Conservation (phyloP, 2,113 vertebrate species). For the Crotalus tigris region DNA sequence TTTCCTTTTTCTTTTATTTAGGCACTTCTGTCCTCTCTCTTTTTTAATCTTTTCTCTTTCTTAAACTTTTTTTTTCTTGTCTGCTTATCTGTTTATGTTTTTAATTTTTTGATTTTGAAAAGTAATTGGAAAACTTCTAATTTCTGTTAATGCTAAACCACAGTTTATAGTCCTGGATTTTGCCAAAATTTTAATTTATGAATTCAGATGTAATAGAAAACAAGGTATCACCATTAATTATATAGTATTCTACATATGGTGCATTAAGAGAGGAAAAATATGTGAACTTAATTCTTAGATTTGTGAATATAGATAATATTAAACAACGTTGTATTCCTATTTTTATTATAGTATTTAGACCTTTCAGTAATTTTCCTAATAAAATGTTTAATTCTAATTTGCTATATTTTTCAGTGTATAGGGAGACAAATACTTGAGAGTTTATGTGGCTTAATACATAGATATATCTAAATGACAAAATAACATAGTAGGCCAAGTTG, state of each 20-base stretch:
- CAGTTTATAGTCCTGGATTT: not conserved
- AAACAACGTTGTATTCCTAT: not conserved
- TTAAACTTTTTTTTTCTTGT: too few relatives aligned
- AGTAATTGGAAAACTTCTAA: not conserved
- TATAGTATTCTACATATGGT: not conserved
- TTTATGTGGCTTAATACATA: not conserved
- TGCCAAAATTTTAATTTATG: not conserved
- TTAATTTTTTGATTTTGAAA: too few relatives aligned
- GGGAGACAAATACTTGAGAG: not conserved
- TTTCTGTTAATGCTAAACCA: not conserved
- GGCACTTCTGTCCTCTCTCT: too few relatives aligned
- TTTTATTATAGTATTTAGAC: not conserved
- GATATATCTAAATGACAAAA: not conserved
- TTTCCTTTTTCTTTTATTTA: too few relatives aligned
- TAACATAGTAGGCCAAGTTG: not conserved
- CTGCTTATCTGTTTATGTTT: too few relatives aligned
- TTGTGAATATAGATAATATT: not conserved
- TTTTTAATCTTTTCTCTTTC: too few relatives aligned
- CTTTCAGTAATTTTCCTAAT: not conserved
- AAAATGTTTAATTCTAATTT: not conserved
- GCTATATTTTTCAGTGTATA: not conserved
- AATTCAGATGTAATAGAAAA: not conserved
- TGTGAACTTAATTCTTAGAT: not conserved
- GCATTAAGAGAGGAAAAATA: not conserved
- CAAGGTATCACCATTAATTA: not conserved